Base-by-base conservation (phyloP, 2,888 invertebrate species). In the Lomographa bimaculata region DNA sequence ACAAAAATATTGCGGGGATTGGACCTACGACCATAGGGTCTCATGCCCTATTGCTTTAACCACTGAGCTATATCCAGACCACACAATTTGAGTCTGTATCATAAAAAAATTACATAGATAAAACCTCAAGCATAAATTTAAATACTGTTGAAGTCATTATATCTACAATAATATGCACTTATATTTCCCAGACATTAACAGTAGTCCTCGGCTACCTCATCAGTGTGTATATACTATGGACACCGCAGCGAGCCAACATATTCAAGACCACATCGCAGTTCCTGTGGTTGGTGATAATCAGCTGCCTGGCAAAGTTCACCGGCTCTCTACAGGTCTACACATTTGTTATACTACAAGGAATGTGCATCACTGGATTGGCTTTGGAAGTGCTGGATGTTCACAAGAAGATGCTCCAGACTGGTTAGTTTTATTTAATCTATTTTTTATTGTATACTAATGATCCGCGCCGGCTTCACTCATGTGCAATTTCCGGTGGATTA, bases 301-400 rank as follows among this genome's bases (percentile, higher is more conserved):
- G 95, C 52, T 96, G 94, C 66, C 60, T 94, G 5, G 94, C 96
- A 25, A 94, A 94, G 55, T 89, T 94, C 18, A 91, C 95, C 1
- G 96, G 95, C 0, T 90, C 93, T 0, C 91, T 95, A 20, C 93
- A 95, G 76, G 92, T 95, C n/a, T 92, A 94, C 26, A 91, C 93
- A 7, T 95, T 96, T 72, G 82, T 94, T 7, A 51, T 91, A 0
- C 80, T 95, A 0, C 93, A 95, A 81, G 68, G 90, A 2, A 83
- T 95, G 35, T 91, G 92, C 47, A 59, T 93, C 2, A 82, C 92
- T 37, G 95, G 96, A 1, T 93, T 95, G 68, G 69, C 71, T 5
- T 60, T 90, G 7, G 87, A 94, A 85, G 89, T 93, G n/a, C 60
- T 90, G 45, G 83, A 91, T 60, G 80, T 90, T 10, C 90, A 90